A percentile compares a stretch with the other conserved stretches of the same genome.
phyloP scores from a whole-genome alignment of 2,113 vertebrate species.

The Cardinalis cardinalis region DNA sequence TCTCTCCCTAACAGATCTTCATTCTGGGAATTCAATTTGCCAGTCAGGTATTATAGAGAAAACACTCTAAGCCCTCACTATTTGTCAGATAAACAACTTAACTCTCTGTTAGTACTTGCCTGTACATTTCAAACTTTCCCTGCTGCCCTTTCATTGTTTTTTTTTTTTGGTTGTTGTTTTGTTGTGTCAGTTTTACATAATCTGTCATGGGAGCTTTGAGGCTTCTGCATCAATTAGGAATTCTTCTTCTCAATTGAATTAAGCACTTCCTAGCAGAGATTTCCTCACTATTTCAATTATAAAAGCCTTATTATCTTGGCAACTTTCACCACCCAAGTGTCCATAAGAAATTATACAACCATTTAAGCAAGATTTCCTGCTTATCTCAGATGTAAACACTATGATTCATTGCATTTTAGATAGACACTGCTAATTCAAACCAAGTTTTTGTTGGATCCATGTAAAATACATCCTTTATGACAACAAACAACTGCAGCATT shows the following conservation, averaged over 20 bases:
- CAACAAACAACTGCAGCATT: background rate
- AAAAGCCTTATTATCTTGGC: background rate
- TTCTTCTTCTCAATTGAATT: background rate
- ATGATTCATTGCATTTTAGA: background rate
- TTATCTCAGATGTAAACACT: background rate
- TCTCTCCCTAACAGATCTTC: background rate
- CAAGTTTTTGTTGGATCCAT: background rate
- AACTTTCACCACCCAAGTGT: background rate
- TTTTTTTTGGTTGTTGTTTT: background rate
- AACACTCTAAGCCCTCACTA: background rate
- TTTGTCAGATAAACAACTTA: background rate
- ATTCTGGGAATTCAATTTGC: background rate
- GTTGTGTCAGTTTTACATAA: background rate
- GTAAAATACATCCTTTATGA: background rate
- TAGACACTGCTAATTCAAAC: background rate
- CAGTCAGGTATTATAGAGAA: background rate
- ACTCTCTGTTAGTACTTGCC: background rate
- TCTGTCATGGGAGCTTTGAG: background rate
- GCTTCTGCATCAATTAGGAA: background rate
- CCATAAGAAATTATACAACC: background rate
- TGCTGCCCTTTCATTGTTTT: background rate
- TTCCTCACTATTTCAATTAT: background rate
- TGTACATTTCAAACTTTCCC: background rate
- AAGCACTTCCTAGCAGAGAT: background rate
- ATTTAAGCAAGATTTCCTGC: background rate